Evolutionary conservation across 2,888 invertebrate genomes (phyloP).

Genomic region (Lumbricus terrestris): DNA sequence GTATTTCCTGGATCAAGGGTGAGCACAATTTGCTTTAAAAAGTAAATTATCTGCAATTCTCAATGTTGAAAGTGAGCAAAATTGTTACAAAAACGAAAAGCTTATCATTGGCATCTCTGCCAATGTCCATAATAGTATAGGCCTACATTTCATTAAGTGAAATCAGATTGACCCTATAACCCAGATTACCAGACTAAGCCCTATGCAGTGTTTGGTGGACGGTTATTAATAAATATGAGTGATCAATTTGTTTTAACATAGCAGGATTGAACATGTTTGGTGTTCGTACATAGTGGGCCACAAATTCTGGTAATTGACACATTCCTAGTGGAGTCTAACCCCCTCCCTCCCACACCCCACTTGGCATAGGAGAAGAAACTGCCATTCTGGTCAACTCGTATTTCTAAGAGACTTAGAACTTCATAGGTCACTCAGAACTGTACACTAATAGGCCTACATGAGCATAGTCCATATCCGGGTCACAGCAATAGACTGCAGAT

Average conservation of each 20-base stretch:
- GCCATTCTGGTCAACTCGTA: no score
- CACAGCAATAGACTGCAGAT: background rate
- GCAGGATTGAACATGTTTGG: background rate
- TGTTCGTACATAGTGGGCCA: background rate
- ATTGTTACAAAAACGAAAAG: no score
- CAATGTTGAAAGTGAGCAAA: background rate
- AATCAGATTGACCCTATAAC: no score
- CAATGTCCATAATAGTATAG: background rate
- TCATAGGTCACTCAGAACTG: no score
- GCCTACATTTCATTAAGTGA: no score
- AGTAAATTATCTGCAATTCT: no score
- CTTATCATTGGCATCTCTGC: background rate
- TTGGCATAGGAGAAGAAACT: no score
- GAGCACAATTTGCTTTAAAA: background rate
- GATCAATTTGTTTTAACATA: background rate
- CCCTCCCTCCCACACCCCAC: no score
- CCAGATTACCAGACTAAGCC: background rate
- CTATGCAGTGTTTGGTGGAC: background rate
- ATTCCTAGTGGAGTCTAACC: no score
- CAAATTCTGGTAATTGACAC: background rate
- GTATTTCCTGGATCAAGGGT: conserved; percentile 9
- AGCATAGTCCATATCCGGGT: background rate
- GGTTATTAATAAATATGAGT: background rate
- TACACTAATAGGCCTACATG: no score
- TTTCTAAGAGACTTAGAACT: no score